Evolutionary conservation across 1,140 invertebrate genomes (phyloP).

Genomic region (Ostrea edulis): DNA sequence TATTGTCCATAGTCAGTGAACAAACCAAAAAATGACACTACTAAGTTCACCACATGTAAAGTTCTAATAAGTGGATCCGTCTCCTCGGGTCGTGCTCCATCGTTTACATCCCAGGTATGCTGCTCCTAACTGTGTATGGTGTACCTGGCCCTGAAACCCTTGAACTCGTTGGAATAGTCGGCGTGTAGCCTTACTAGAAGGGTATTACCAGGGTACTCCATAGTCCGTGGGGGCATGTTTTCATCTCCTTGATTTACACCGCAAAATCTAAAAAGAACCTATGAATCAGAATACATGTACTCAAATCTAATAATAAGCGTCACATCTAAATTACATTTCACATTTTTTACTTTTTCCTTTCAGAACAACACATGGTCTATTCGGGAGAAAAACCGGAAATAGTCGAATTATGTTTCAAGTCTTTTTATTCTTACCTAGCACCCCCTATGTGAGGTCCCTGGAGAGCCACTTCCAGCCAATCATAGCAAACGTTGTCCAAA

Average conservation of each 20-base stretch:
- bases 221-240: not conserved
- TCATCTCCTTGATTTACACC: not conserved
- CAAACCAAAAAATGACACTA: too few species aligned
- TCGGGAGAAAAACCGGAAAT: too few species aligned
- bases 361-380: too few species aligned
- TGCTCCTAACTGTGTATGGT: not conserved
- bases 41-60: too few species aligned
- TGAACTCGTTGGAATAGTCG: not conserved
- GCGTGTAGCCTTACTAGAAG: constrained; percentile 1
- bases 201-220: constrained; percentile 30
- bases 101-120: too few species aligned
- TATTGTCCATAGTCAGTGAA: too few species aligned
- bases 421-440: constrained; percentile 56
- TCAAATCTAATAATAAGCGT: not conserved
- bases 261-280: not conserved
- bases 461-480: constrained; percentile 57
- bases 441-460: constrained; percentile 57
- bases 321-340: not conserved
- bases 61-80: too few species aligned
- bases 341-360: not conserved
- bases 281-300: not conserved
- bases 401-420: too few species aligned
- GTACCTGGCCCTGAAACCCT: constrained; percentile 12
- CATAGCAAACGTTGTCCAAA: constrained; percentile 49
- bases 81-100: too few species aligned